Base-by-base conservation (phyloP, 1,140 invertebrate species). In the Ceratina calcarata region DNA sequence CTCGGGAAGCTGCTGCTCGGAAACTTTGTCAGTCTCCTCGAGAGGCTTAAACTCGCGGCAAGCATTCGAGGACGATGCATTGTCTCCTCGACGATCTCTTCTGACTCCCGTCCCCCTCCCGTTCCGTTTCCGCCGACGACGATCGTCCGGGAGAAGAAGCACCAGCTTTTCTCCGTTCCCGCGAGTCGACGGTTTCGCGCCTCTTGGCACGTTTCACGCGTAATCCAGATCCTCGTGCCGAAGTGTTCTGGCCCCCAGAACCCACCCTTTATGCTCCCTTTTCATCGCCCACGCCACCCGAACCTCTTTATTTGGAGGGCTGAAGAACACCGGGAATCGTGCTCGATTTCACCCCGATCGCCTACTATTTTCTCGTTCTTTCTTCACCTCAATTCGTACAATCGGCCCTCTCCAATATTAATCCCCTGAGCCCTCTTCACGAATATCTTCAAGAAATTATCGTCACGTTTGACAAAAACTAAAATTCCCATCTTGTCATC, bases 41-140 rank as follows among this genome's bases (percentile, higher is more conserved):
- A 53, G 4, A 57, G 67, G 51, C 67, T 70, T 57, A 32, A 65
- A 70, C 66, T 57, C 62, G 65, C 80, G 60, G 53, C 80, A 57
- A 45, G 24, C 69, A 53, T 20, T 70, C 37, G 64, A 79, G 76
- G 69, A 80, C 69, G 67, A 83, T 65, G 65, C 76, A 82, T 83
- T 83, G 82, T 85, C 78, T 83, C 68, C 64, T 82, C 73, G 61
- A 77, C 69, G 60, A 83, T 79, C 64, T 84, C 71, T 78, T 61
- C 77, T 64, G 45, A 18, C 66, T 68, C 53, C 65, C 66, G 49
- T 18, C 62, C 55, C 16, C n/a, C 24, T 51, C 57, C 58, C 60
- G n/a, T 16, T 62, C 64, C 57, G 51, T 16, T n/a, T 65, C 32
- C 55, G 58, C 18, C 53, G n/a, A 16, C 24, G 45, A 55, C 64